Base-by-base conservation (phyloP, 2,888 invertebrate species). In the Pantelozetes paolii region DNA sequence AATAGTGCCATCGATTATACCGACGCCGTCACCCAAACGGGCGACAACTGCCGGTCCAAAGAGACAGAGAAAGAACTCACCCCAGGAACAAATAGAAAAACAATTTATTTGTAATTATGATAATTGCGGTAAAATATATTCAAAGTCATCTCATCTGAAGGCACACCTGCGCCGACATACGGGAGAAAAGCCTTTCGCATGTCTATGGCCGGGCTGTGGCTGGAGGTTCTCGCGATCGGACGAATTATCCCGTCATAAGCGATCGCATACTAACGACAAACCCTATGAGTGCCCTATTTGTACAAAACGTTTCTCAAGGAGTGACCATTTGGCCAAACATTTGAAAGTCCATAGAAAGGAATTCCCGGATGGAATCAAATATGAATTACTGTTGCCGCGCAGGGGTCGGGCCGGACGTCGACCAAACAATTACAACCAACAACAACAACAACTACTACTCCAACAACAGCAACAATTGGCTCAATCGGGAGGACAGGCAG, bases 211-310 rank as follows among this genome's bases (percentile, higher is more conserved):
- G 3, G 91, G 89, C 59, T 96, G 95, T 82, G 88, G 88, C 42
- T 96, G 95, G 95, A 87, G 90, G 78, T 96, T 96, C 84, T 94
- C 94, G 23, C 86, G 96, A 74, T 95, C 95, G 0, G 96, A 96
- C 82, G 96, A 96, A 83, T 83, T 96, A 77, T 92, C 94, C 1
- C 86, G 96, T 26, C 96, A 96, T 82, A 88, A 91, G 72, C 87
- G 96, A 77, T 94, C 94, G n/a, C 96, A 96, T 83, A 94, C 94
- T 0, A 96, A 96, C 0, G 87, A 94, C 76, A 95, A 95, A 82
- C 96, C 96, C 0, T 96, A 96, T 83, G 87, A 89, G 75, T 97
- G 96, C 82, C 86, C 87, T 75, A 87, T 91, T 79, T 97, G 96
- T 82, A 87, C 89, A 70, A 95, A 96, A 83, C 87, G 89, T 76